phyloP scores from a whole-genome alignment of 53 echinoderm and acorn worm genomes.

The Glandiceps talaboti region DNA sequence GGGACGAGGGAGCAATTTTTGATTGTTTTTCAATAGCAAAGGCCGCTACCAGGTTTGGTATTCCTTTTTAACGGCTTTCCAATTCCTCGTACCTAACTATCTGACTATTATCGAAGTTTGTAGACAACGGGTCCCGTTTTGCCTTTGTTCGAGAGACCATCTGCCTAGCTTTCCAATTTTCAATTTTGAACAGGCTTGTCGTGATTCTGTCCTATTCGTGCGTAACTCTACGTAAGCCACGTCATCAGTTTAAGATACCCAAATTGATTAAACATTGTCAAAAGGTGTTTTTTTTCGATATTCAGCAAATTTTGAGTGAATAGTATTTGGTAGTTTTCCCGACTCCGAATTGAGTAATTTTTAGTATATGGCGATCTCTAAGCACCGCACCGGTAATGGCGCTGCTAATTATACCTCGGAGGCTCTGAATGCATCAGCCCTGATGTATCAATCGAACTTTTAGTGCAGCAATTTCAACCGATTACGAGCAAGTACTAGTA shows the following conservation, averaged over 20 bases:
- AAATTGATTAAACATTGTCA: too few relatives aligned
- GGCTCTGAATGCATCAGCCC: background rate
- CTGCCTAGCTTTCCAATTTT: too few relatives aligned
- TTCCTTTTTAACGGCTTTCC: background rate
- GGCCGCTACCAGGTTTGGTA: background rate
- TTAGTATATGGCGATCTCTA: too few relatives aligned
- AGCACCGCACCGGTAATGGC: background rate
- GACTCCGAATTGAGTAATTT: too few relatives aligned
- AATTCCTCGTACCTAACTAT: background rate
- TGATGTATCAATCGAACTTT: background rate
- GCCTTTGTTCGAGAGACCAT: background rate
- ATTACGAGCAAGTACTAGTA: background rate
- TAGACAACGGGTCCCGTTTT: background rate
- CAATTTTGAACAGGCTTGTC: too few relatives aligned
- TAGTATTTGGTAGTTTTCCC: too few relatives aligned
- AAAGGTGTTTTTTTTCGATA: too few relatives aligned
- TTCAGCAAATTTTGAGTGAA: too few relatives aligned
- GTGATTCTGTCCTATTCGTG: too few relatives aligned
- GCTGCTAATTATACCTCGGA: background rate
- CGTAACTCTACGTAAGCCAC: too few relatives aligned
- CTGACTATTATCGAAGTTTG: background rate
- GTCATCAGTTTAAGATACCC: too few relatives aligned
- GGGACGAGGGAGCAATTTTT: background rate
- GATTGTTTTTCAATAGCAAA: background rate
- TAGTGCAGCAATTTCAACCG: background rate